Evolutionary conservation across 2,113 vertebrate species (phyloP).

Genomic region (Taxidea taxus): DNA sequence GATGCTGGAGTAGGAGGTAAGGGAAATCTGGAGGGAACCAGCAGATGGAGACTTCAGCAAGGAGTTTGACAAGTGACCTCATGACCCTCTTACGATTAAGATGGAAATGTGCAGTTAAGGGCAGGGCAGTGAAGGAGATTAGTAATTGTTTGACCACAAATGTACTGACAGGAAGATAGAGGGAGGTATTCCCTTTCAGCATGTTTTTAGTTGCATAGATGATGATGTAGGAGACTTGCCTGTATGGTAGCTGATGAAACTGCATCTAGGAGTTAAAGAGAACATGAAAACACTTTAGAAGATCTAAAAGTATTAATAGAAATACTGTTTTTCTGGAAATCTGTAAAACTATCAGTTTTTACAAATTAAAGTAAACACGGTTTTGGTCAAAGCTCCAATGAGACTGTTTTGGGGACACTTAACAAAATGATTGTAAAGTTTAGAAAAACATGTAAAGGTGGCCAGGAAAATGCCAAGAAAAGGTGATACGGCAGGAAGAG

Average conservation of each 20-base stretch:
- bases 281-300: neutral
- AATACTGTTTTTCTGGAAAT: neutral
- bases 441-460: neutral
- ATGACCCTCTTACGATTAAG: neutral
- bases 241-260: neutral
- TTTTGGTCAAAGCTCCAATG: neutral
- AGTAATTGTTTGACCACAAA: neutral
- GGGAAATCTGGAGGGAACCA: neutral
- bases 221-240: neutral
- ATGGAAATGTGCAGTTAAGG: neutral
- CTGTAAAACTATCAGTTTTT: neutral
- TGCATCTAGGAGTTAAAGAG: neutral
- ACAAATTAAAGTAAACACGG: neutral
- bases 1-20: neutral
- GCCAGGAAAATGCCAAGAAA: neutral
- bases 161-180: neutral
- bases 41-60: neutral
- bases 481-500: neutral
- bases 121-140: neutral
- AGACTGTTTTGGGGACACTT: neutral
- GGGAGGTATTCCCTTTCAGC: neutral
- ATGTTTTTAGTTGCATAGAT: neutral
- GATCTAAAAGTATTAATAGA: neutral
- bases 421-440: neutral
- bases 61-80: neutral